Evolutionary conservation across 2,888 invertebrate species (phyloP).

Genomic region (Dastarcus helophoroides): DNA sequence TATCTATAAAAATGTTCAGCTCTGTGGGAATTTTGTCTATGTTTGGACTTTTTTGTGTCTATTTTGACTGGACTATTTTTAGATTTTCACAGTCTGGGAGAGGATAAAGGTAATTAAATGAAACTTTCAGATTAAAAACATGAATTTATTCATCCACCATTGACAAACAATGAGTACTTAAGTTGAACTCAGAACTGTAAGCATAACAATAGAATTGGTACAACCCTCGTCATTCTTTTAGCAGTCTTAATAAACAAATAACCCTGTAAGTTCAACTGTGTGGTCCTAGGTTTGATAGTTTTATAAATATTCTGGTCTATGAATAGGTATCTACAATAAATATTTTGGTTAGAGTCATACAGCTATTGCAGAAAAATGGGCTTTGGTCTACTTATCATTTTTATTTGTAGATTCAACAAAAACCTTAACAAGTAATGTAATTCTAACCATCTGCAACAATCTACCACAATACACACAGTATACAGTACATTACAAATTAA

Average conservation of each 20-base stretch:
- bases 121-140: conserved; percentile 27
- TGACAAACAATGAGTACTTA: conserved; percentile 37
- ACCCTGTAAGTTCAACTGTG: conserved; percentile 34
- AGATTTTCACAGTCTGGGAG: neutral
- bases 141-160: conserved; percentile 34
- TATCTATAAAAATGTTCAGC: too few relatives aligned
- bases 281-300: conserved; percentile 25
- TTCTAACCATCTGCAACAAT: conserved; percentile 22
- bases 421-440: conserved; percentile 18
- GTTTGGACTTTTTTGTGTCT: too few relatives aligned
- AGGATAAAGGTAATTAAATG: conserved; percentile 6
- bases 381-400: neutral
- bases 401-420: conserved; percentile 17
- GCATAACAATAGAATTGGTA: conserved; percentile 30
- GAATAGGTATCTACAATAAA: conserved; percentile 1
- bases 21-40: too few relatives aligned
- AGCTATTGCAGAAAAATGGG: neutral
- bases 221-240: conserved; percentile 30
- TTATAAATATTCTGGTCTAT: conserved; percentile 1
- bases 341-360: neutral
- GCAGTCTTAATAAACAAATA: conserved; percentile 35
- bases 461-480: conserved; percentile 32
- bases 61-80: neutral
- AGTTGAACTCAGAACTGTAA: conserved; percentile 35
- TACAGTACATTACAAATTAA: conserved; percentile 34